These are phyloP conservation scores for Propithecus deckenii DNA, from an alignment of 2,797 vertebrate genomes.

Conservation along the genomic window DNA sequence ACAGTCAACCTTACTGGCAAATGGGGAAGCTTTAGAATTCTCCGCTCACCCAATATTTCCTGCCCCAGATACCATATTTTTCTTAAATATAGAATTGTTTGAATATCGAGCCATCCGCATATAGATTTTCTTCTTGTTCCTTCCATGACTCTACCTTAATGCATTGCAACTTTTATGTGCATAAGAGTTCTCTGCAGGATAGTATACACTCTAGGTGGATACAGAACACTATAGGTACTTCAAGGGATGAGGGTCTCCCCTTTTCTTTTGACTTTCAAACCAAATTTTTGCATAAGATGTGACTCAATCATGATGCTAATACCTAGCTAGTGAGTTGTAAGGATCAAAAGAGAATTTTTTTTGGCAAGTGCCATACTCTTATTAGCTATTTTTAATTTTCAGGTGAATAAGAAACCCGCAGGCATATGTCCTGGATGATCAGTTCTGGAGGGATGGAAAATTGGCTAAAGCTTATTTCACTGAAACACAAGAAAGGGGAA, in stretches of 20 bases:
- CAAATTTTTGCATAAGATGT: background rate
- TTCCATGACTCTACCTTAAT: background rate
- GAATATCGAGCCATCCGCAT: background rate
- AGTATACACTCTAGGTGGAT: background rate
- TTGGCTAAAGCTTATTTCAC: background rate
- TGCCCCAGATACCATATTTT: background rate
- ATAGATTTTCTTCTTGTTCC: background rate
- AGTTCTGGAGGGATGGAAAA: background rate
- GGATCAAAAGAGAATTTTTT: background rate
- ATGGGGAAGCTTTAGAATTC: background rate
- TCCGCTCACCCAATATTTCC: background rate
- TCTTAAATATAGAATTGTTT: background rate
- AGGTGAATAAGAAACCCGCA: background rate
- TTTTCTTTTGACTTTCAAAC: background rate
- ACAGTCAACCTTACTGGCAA: background rate
- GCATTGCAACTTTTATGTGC: background rate
- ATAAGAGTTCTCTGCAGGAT: background rate
- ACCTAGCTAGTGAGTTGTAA: background rate
- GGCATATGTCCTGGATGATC: background rate
- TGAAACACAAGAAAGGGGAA: background rate
- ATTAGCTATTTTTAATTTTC: slow-evolving; percentile 18
- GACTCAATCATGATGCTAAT: background rate
- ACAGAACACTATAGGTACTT: background rate
- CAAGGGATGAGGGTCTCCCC: background rate
- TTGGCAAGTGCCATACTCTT: background rate